Percentiles rank a stretch among this genome's conserved stretches.
Evolutionary conservation across 2,113 vertebrate genomes (phyloP).

Genomic region (Salvelinus fontinalis): DNA sequence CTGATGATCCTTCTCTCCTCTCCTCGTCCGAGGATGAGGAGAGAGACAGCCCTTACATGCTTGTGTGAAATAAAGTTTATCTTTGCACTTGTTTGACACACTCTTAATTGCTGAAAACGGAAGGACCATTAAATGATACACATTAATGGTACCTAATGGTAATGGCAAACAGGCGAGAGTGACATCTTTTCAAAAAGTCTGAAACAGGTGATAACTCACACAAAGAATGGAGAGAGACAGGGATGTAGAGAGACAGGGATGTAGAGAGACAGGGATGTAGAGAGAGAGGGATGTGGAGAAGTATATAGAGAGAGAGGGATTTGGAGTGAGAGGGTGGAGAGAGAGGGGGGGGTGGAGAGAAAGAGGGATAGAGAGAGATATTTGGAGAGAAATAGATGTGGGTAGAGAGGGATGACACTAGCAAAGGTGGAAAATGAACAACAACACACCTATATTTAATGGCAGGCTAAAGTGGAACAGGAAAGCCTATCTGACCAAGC

Average conservation of each 20-base stretch:
- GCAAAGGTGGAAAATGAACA: not conserved
- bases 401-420: not conserved
- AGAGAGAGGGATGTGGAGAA: not conserved
- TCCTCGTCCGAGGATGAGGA: too few relatives aligned
- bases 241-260: not conserved
- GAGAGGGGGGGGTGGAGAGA: too few relatives aligned
- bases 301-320: not conserved
- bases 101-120: too few relatives aligned
- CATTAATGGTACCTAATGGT: not conserved
- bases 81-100: not conserved
- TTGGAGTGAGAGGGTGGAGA: not conserved
- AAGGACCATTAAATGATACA: not conserved
- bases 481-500: slow-evolving; percentile 65
- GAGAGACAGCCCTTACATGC: too few relatives aligned
- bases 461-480: slow-evolving; percentile 28
- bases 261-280: not conserved
- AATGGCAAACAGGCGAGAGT: not conserved
- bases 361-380: too few relatives aligned
- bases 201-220: not conserved
- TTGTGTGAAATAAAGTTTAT: not conserved
- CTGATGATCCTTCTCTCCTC: too few relatives aligned
- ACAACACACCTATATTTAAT: slow-evolving; percentile 45
- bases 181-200: not conserved
- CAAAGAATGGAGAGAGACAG: not conserved
- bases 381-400: too few relatives aligned